Base-by-base conservation (phyloP, 1,140 invertebrate genomes). In the Pogonomyrmex californicus region DNA sequence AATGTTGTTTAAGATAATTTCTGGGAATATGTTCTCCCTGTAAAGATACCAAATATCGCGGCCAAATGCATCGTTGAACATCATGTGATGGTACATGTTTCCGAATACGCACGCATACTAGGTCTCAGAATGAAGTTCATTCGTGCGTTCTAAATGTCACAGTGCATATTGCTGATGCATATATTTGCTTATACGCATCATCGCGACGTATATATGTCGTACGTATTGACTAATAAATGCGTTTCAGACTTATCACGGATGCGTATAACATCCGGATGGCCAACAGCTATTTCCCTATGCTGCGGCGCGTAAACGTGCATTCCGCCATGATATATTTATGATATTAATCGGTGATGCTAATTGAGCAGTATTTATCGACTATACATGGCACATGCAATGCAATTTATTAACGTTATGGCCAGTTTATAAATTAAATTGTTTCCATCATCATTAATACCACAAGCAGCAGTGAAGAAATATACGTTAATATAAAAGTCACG, bases 261-360 rank as follows among this genome's bases (percentile, higher is more conserved):
- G 41, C 41, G 14, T 58, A 30, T n/a, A 66, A 51, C 30, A 49
- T 47, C 30, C 41, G 30, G 5, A 44, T 78, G 30, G 17, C 30
- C 54, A 30, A 38, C 6, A 17, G 33, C 58, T 62, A 58, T 63
- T 49, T 65, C 10, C 58, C 30, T 10, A 36, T 2, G 33, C 58
- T 10, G 3, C 10, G 9, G 2, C n/a, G 41, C 23, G 23, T 49
- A 68, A 68, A 68, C 23, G 54, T 41, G 71, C 54, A 36, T 78
- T 14, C 38, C 4, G 58, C 41, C 23, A 68, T 36, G 58, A 47
- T 62, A 78, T 78, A 78, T 78, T 78, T 78, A 78, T 47, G 58
- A 78, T 44, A 60, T 77, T 77, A 78, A 78, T 78, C 41, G 41
- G 17, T 23, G 58, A 78, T 78, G 30, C 2, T 78, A 78, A 78